These are phyloP conservation scores for Xyliphius kryptos DNA, from an alignment of 2,113 vertebrate species.

Conservation along the genomic window DNA sequence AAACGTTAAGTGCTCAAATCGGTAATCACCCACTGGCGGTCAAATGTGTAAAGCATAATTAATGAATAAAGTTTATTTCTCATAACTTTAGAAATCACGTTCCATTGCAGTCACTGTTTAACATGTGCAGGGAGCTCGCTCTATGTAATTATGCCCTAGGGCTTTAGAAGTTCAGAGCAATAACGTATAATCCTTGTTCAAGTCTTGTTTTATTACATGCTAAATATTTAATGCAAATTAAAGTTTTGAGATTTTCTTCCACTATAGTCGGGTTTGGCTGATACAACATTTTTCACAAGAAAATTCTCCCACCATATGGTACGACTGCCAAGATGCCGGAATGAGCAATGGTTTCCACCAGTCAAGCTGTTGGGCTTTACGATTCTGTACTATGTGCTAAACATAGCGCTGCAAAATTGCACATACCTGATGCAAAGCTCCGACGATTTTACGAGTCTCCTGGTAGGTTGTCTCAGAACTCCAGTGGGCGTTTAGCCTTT, in stretches of 20 bases:
- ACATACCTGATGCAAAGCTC: slow-evolving; percentile 87
- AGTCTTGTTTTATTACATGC: slow-evolving; percentile 14
- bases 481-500: slow-evolving; percentile 78
- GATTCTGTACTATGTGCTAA: not conserved
- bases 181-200: slow-evolving; percentile 6
- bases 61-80: slow-evolving; percentile 35
- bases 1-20: slow-evolving; percentile 20
- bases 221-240: not conserved
- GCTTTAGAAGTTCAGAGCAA: slow-evolving; percentile 3
- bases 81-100: slow-evolving; percentile 25
- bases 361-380: not conserved
- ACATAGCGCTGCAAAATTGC: slow-evolving; percentile 12
- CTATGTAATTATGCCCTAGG: slow-evolving; percentile 24
- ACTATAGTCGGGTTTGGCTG: not conserved
- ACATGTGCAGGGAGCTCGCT: slow-evolving; percentile 18
- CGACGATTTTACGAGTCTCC: slow-evolving; percentile 84
- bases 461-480: slow-evolving; percentile 72
- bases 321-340: not conserved
- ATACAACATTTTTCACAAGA: not conserved
- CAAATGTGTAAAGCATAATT: slow-evolving; percentile 23
- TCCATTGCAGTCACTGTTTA: slow-evolving; percentile 34
- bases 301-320: not conserved
- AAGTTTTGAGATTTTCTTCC: not conserved
- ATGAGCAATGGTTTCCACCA: slow-evolving; percentile 4
- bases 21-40: slow-evolving; percentile 31